Conservation (phyloP, 2,113 vertebrate species). For the Patagioenas fasciata region DNA sequence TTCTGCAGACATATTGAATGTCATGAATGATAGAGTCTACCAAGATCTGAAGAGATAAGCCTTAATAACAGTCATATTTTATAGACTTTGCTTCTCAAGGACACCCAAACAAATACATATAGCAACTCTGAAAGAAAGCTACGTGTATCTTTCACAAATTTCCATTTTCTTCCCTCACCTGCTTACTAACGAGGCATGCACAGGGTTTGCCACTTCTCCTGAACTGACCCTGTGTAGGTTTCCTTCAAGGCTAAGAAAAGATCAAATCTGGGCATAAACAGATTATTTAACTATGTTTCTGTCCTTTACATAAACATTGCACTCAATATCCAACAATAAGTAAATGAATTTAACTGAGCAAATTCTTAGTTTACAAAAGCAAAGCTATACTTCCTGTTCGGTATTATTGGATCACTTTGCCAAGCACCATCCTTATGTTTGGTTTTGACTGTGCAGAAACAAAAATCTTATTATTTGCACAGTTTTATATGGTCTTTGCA, state of each 20-base stretch:
- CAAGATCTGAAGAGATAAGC: conserved; percentile 31
- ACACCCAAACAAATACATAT: neutral
- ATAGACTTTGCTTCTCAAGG: conserved; percentile 43
- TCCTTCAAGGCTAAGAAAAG: neutral
- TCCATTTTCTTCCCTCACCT: neutral
- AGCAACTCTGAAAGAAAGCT: neutral
- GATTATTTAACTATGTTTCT: neutral
- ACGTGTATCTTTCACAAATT: neutral
- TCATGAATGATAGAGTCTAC: conserved; percentile 24
- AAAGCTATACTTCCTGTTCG: neutral
- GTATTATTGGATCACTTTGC: neutral
- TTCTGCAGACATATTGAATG: conserved; percentile 22
- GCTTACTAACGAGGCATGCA: neutral
- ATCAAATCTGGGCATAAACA: neutral
- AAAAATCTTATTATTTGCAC: neutral
- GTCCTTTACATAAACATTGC: neutral
- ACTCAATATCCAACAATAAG: neutral
- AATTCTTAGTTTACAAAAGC: neutral
- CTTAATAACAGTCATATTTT: conserved; percentile 40
- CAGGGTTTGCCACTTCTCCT: neutral
- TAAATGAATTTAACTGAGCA: neutral
- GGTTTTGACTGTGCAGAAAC: neutral
- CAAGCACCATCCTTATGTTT: neutral
- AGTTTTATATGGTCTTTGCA: neutral
- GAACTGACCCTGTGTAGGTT: neutral